Conservation (phyloP, 1,140 invertebrate genomes). For the Augochlora pura region DNA sequence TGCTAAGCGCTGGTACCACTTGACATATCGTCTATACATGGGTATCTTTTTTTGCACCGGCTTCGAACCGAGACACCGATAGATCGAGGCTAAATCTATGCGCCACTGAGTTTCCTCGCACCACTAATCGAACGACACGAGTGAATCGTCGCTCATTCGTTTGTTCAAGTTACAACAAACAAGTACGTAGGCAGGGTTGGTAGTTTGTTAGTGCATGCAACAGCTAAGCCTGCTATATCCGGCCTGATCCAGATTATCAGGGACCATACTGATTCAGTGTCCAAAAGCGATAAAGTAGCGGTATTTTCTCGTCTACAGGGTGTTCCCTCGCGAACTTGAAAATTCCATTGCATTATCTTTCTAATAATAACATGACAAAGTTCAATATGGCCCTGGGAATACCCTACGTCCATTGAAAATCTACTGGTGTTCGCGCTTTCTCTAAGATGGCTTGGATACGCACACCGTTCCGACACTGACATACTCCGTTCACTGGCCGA, state of each 20-base stretch:
- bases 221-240: constrained; percentile 9
- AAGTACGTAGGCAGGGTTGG: constrained; percentile 56
- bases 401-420: no score
- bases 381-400: no score
- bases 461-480: not conserved
- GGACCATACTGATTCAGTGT: not conserved
- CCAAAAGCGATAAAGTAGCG: not conserved
- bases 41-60: not conserved
- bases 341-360: not conserved
- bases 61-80: not conserved
- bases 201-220: constrained; percentile 38
- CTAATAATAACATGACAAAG: no score
- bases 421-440: no score
- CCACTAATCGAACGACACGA: constrained; percentile 16
- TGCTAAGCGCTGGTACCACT: constrained; percentile 41
- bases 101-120: constrained; percentile 27
- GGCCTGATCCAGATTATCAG: not conserved
- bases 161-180: constrained; percentile 46
- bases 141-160: constrained; percentile 5
- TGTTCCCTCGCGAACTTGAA: not conserved
- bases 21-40: not conserved
- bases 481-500: not conserved
- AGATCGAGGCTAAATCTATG: not conserved
- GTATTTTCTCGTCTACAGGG: not conserved
- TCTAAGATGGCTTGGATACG: no score